These are phyloP conservation scores for Pissodes strobi DNA, from an alignment of 1,140 invertebrate species.

Conservation along the genomic window DNA sequence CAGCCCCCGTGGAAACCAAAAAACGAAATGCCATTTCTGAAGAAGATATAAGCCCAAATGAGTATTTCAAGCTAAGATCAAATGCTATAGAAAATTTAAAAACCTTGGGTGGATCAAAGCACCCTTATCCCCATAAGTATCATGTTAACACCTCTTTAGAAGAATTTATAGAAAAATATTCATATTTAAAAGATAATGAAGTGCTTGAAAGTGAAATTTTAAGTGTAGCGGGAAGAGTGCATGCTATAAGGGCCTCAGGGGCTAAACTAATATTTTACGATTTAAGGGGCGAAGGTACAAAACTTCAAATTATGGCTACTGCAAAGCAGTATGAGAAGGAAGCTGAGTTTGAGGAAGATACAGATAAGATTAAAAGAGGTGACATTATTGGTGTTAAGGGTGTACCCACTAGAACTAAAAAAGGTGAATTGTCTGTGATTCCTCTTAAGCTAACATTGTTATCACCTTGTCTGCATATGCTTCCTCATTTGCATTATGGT, in stretches of 20 bases:
- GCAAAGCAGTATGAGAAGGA: conserved; percentile 77
- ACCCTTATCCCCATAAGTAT: conserved; percentile 99
- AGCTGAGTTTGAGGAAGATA: conserved; percentile 76
- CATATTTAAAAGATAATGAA: conserved; percentile 70
- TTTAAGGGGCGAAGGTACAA: conserved; percentile 90
- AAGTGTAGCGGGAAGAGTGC: conserved; percentile 88
- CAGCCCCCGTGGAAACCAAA: conserved; percentile 48
- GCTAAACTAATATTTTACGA: conserved; percentile 97
- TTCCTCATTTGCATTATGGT: conserved; percentile 97
- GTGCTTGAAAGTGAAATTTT: conserved; percentile 73
- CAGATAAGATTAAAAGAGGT: conserved; percentile 80
- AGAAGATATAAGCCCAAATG: conserved; percentile 91
- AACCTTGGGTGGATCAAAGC: conserved; percentile 63
- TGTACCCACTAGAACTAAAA: conserved; percentile 94
- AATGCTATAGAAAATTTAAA: conserved; percentile 79
- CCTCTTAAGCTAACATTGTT: conserved; percentile 84
- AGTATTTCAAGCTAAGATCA: conserved; percentile 87
- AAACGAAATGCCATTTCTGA: conserved; percentile 63
- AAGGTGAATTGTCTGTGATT: conserved; percentile 95
- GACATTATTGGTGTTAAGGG: conserved; percentile 95
- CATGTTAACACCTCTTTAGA: conserved; percentile 87
- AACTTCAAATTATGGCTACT: conserved; percentile 96
- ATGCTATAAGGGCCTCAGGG: conserved; percentile 93
- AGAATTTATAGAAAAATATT: conserved; percentile 90
- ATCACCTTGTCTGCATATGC: conserved; percentile 96